These are phyloP conservation scores for Salvator merianae DNA, from an alignment of 2,113 vertebrate genomes.

Conservation along the genomic window DNA sequence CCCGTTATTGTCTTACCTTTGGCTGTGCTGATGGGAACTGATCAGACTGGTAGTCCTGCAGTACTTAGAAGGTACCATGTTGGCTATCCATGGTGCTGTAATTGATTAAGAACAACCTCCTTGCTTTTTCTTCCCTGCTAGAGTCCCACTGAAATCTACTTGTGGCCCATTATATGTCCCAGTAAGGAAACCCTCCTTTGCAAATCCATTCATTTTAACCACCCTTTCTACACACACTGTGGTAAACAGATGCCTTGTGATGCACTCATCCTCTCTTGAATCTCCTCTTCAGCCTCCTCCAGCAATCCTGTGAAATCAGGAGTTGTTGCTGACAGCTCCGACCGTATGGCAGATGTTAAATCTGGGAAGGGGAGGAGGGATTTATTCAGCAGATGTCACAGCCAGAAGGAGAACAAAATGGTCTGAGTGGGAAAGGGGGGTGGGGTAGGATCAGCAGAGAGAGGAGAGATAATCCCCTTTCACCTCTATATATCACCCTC, in stretches of 20 bases:
- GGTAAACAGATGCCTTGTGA: too few species aligned
- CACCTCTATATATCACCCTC: slow-evolving; percentile 3
- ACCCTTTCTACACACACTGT: not conserved
- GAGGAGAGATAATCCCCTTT: slow-evolving; percentile 19
- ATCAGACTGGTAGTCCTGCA: too few species aligned
- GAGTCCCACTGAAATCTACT: not conserved
- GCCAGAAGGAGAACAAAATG: slow-evolving; percentile 1
- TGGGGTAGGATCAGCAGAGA: not conserved
- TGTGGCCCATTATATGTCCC: too few species aligned
- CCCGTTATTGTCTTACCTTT: too few species aligned
- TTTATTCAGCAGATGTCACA: slow-evolving; percentile 18
- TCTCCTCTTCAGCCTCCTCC: not conserved
- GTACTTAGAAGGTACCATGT: too few species aligned
- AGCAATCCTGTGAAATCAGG: not conserved
- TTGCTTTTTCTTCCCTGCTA: not conserved
- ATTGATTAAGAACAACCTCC: too few species aligned
- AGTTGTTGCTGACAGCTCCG: not conserved
- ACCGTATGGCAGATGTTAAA: slow-evolving; percentile 10
- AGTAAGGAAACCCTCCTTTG: not conserved
- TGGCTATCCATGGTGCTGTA: too few species aligned
- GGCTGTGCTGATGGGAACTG: too few species aligned
- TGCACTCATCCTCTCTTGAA: not conserved
- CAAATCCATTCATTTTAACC: not conserved
- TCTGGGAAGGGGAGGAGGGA: slow-evolving; percentile 11
- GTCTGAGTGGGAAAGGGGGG: not conserved